Evolutionary conservation across 2,888 invertebrate genomes (phyloP).

Genomic region (Bellardia pandia): DNA sequence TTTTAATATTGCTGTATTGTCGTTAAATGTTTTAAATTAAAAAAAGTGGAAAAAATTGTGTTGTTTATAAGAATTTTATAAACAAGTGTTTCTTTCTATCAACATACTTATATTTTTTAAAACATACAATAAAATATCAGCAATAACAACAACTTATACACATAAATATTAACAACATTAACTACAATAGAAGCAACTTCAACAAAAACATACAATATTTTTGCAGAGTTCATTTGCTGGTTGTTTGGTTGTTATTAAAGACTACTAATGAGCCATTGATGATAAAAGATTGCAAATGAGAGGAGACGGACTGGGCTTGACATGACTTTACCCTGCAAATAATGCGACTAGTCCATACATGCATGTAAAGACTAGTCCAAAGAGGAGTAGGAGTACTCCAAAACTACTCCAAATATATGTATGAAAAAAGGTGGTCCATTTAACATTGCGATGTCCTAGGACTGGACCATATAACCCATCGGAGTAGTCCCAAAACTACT

Average conservation of each 20-base stretch:
- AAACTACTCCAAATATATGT: too few relatives aligned
- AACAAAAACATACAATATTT: neutral
- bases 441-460: too few relatives aligned
- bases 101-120: neutral
- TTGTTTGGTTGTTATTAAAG: constrained; percentile 62
- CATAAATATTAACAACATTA: constrained; percentile 24
- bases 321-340: too few relatives aligned
- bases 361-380: too few relatives aligned
- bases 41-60: neutral
- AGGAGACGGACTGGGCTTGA: constrained; percentile 44
- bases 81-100: constrained; percentile 59
- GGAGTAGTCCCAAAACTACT: too few relatives aligned
- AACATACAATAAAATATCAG: neutral
- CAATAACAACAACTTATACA: constrained; percentile 14
- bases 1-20: constrained; percentile 28
- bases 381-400: too few relatives aligned
- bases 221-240: constrained; percentile 58
- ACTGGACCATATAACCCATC: too few relatives aligned
- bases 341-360: too few relatives aligned
- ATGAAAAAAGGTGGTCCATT: too few relatives aligned
- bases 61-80: constrained; percentile 54
- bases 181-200: neutral
- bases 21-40: constrained; percentile 24
- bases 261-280: constrained; percentile 72
- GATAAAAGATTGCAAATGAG: constrained; percentile 62